Evolutionary conservation across 2,113 vertebrate genomes (phyloP), one percentile per base, ranked within the genome.

Genomic region (Pelvicachromis taeniatus): DNA sequence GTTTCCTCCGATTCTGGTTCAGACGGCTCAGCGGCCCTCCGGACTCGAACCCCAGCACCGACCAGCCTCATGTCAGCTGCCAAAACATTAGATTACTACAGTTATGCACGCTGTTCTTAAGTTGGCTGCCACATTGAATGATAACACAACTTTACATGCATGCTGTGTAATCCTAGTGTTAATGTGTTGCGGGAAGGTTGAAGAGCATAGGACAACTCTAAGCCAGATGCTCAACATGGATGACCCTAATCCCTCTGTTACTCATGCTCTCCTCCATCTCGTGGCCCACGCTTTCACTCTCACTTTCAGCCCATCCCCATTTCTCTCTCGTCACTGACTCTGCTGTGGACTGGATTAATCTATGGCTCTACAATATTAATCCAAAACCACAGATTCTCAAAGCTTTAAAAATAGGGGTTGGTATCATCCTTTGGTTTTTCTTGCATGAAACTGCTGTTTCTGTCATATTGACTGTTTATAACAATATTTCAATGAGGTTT

Each of bases 181-280:
- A 59, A 85, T 80, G 86, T 54, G 14, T 87, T 85, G 87, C 89
- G 45, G 80, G 52, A 83, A 77, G 83, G 82, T 75, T 58, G 38
- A 56, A 68, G 38, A 89, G 80, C 88, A 84, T 19, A 33, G 90
- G 68, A 90, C 85, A 91, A 90, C 89, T 88, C 90, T 92, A 87
- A 92, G 90, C 92, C 93, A 94, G 92, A 94, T 95, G 93, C 92
- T 89, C 92, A 93, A 94, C 94, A 95, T 93, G 94, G 93, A 91
- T 95, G 95, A 95, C 93, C 93, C 89, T 95, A 96, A 96, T 96
- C 95, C 94, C 83, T 92, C 87, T 88, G 87, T 93, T 92, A 89
- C 90, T 88, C 70, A 77, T 89, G 77, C 91, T 65, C 88, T 75
- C 81, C 81, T 86, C 83, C 80, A 21, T 77, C 86, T 84, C 89